Evolutionary conservation across 1,140 invertebrate species (phyloP), one percentile per base, ranked within the genome.

Genomic region (Bombus turneri): DNA sequence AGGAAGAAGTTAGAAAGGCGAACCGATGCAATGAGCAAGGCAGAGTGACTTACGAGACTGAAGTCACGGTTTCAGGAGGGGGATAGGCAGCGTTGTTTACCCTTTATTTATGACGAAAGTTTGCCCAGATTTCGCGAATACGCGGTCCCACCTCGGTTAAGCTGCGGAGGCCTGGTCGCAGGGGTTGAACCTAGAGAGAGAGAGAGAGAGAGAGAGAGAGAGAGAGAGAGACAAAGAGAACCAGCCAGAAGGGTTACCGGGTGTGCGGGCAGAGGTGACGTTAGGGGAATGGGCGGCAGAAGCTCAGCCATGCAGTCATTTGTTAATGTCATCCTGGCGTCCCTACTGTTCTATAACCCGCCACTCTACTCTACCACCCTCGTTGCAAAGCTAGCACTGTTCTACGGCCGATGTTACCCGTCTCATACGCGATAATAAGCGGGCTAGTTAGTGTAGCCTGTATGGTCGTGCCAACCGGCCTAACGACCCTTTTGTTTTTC

Each of bases 31-130:
- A 87, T 82, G 69, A 89, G 81, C 37, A 59, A 15, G 83, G 83
- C 15, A 25, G 84, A 89, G 81, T 87, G 85, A 92, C 90, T 92
- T 91, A 91, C 83, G 84, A 86, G 81, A 73, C 73, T 66, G 59
- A 66, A 83, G 89, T 82, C 79, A 74, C 77, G 76, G 87, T 66
- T 73, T 57, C 83, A 64, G 1, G 69, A 12, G 77, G 75, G 83
- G 47, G 43, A 57, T 83, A 77, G 71, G 66, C 76, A 71, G 83
- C 93, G 91, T 94, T 94, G 94, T 94, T 94, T 94, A 93, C 92
- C 93, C 93, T 93, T 94, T 94, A 94, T 94, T 94, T 94, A 94
- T 94, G 93, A 94, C 92, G 86, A 94, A 94, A 94, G 93, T 94
- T 94, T 93, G 91, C 87, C 90, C 90, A 93, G 93, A 94, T 94